These are phyloP conservation scores for Empis livida DNA, from an alignment of 2,888 invertebrate genomes.

Conservation along the genomic window DNA sequence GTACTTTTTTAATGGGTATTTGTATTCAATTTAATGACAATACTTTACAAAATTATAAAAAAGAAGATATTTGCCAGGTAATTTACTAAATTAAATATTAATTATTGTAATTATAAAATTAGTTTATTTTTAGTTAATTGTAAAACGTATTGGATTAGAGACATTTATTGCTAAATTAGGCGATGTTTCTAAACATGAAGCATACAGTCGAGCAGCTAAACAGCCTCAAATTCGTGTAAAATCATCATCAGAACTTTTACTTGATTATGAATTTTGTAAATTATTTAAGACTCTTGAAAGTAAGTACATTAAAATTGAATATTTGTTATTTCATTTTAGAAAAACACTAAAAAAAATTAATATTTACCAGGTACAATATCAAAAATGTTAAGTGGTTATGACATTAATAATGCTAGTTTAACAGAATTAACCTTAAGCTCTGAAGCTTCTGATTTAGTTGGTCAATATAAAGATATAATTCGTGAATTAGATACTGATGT, in stretches of 20 bases:
- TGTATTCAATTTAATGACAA: conserved; percentile 85
- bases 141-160: conserved; percentile 83
- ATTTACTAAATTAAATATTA: background rate
- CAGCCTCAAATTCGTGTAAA: conserved; percentile 79
- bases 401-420: conserved; percentile 37
- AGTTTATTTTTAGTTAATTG: conserved; percentile 46
- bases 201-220: conserved; percentile 83
- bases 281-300: conserved; percentile 73
- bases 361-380: conserved; percentile 42
- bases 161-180: conserved; percentile 72
- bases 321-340: background rate
- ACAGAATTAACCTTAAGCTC: conserved; percentile 37
- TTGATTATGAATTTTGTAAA: conserved; percentile 92
- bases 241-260: conserved; percentile 60
- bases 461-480: conserved; percentile 81
- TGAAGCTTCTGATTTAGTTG: conserved; percentile 32
- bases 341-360: no score
- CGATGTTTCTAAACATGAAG: conserved; percentile 78
- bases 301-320: conserved; percentile 22
- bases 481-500: conserved; percentile 70
- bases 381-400: conserved; percentile 40
- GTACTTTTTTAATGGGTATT: conserved; percentile 85
- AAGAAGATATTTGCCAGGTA: conserved; percentile 55
- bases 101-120: background rate
- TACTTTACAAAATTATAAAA: conserved; percentile 58